Base-by-base conservation (phyloP, 2,888 invertebrate genomes). In the Chrysolina haemoptera region DNA sequence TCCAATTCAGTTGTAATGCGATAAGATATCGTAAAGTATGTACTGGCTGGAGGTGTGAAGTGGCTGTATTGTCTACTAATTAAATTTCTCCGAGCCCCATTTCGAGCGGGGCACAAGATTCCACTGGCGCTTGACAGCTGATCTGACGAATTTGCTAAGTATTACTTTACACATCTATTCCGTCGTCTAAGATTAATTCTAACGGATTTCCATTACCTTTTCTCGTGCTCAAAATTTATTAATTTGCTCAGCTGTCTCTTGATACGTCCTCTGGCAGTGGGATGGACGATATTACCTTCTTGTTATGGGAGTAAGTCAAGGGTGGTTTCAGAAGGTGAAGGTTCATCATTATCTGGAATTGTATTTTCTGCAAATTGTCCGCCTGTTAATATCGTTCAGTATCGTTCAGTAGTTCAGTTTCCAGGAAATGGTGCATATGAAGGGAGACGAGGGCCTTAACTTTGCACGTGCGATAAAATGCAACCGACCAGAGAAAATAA, bases 21-120 rank as follows among this genome's bases (percentile, higher is more conserved):
- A 85, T 86, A 86, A 85, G 86, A 85, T 85, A 86, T 85, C 82
- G 85, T 81, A 86, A 86, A 86, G 85, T 86, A 86, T 86, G 85
- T 85, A 83, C 83, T 82, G 84, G 82, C 70, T 82, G 82, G 64
- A 84, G 83, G 84, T 82, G 82, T 80, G 82, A 82, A 82, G 83
- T 82, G 83, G 82, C 84, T 83, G 84, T 85, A 86, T 86, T 86
- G 85, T 86, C 84, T 85, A 82, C 84, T 86, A 86, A 86, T 86
- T 86, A 86, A 86, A 86, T 86, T 86, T 86, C 85, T 85, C 82
- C 82, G 83, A 84, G 85, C 85, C 83, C 84, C 83, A 83, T 83
- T 84, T 83, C 83, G 83, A 82, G 62, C 68, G 62, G 65, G 62
- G 70, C 59, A 80, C 81, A 82, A 68, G 72, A 75, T 73, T 70